These are phyloP conservation scores for Yponomeuta plumbellus DNA, from an alignment of 2,888 invertebrate species.

Conservation along the genomic window DNA sequence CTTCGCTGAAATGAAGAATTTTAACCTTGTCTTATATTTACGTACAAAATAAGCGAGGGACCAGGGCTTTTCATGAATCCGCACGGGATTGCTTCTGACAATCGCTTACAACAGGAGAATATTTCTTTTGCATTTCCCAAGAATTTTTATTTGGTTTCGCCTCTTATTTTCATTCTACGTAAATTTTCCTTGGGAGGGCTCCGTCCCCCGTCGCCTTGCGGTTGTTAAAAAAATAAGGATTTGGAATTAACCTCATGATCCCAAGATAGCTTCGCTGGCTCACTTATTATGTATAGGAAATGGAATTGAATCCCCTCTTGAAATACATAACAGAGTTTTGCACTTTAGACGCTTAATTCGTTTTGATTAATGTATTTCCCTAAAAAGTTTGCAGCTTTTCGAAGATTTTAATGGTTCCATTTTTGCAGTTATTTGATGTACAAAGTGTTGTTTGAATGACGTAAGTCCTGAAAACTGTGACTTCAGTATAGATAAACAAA, in stretches of 20 bases:
- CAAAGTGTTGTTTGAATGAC: too few species aligned
- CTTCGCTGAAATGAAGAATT: background rate
- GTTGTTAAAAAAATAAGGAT: slow-evolving; percentile 20
- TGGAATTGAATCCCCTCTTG: background rate
- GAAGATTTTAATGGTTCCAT: background rate
- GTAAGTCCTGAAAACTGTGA: too few species aligned
- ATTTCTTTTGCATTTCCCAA: slow-evolving; percentile 38
- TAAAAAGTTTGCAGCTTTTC: background rate
- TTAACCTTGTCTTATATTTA: background rate
- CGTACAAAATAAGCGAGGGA: slow-evolving; percentile 4
- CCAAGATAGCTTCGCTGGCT: background rate
- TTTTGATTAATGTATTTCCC: background rate
- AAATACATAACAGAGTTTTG: slow-evolving; percentile 3
- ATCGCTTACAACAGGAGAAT: slow-evolving; percentile 33
- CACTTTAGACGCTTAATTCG: background rate
- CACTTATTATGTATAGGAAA: slow-evolving; percentile 1
- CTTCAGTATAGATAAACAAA: too few species aligned
- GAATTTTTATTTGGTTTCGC: slow-evolving; percentile 40
- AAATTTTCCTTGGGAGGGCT: slow-evolving; percentile 35
- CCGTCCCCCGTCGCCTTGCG: slow-evolving; percentile 28
- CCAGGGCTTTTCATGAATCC: background rate
- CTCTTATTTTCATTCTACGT: slow-evolving; percentile 37
- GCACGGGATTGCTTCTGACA: slow-evolving; percentile 24
- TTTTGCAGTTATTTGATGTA: background rate
- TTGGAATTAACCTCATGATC: slow-evolving; percentile 18